phyloP scores from a whole-genome alignment of 1,140 invertebrate genomes.

The Oscheius sp. region DNA sequence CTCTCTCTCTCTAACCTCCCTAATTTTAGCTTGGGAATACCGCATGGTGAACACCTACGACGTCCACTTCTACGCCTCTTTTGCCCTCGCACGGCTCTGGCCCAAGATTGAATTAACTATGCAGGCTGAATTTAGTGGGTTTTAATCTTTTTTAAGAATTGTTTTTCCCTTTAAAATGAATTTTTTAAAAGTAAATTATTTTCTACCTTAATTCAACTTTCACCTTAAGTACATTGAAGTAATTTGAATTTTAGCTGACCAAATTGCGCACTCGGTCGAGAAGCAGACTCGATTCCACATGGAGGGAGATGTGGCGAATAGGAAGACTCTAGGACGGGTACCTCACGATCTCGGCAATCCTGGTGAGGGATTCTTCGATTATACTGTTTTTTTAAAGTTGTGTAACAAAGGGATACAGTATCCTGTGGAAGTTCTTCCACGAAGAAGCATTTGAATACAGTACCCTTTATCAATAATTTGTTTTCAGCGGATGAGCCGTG shows the following conservation, averaged over 20 bases:
- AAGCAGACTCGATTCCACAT: conserved; percentile 49
- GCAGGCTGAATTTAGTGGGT: conserved; percentile 72
- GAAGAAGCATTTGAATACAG: no score
- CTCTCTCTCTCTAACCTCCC: no score
- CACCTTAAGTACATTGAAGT: no score
- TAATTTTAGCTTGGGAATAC: conserved; percentile 82
- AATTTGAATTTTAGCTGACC: conserved; percentile 49
- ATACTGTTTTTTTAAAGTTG: conserved; percentile 13
- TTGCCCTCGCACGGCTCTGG: conserved; percentile 81
- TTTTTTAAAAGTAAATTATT: no score
- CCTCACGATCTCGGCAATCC: conserved; percentile 91
- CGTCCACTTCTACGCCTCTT: conserved; percentile 91
- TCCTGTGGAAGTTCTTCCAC: no score
- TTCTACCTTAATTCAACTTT: no score
- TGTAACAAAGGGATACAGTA: no score
- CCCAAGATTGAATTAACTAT: conserved; percentile 81
- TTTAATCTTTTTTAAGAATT: no score
- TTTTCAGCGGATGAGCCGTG: conserved; percentile 78
- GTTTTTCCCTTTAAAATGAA: no score
- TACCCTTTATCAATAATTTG: conserved; percentile 34
- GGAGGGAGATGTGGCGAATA: conserved; percentile 69
- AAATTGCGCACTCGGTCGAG: conserved; percentile 48
- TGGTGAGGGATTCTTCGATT: conserved; percentile 68
- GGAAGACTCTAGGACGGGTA: conserved; percentile 67
- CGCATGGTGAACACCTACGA: conserved; percentile 94